These are phyloP conservation scores for Arvicanthis niloticus DNA, from an alignment of 2,113 vertebrate species.

Conservation along the genomic window DNA sequence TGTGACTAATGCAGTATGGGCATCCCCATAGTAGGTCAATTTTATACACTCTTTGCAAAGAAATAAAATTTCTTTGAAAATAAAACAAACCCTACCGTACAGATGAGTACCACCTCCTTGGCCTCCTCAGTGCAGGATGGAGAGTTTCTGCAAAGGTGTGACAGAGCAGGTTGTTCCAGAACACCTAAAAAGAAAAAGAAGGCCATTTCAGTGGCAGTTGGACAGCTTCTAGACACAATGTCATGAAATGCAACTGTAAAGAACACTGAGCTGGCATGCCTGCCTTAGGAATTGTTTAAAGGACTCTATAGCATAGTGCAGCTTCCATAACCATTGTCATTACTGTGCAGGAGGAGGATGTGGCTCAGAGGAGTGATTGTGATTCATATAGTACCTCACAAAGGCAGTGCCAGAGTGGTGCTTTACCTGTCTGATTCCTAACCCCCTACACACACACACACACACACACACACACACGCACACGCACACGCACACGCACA, in stretches of 20 bases:
- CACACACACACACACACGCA: too few relatives aligned
- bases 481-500: too few relatives aligned
- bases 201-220: not conserved
- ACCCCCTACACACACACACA: not conserved
- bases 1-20: not conserved
- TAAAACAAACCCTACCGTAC: constrained; percentile 45
- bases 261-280: not conserved
- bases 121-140: not conserved
- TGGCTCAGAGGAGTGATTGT: not conserved
- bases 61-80: not conserved
- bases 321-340: not conserved
- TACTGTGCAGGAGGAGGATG: not conserved
- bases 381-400: not conserved
- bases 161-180: not conserved
- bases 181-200: constrained; percentile 11
- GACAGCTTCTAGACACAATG: not conserved
- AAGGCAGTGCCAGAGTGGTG: not conserved
- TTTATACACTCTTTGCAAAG: not conserved
- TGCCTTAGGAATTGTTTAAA: not conserved
- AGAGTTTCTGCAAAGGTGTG: not conserved
- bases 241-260: not conserved
- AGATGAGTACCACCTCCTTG: not conserved
- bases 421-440: not conserved
- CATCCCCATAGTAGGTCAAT: not conserved
- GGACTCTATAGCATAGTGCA: not conserved